phyloP scores from a whole-genome alignment of 2,888 invertebrate genomes.

The Ophraella communa region DNA sequence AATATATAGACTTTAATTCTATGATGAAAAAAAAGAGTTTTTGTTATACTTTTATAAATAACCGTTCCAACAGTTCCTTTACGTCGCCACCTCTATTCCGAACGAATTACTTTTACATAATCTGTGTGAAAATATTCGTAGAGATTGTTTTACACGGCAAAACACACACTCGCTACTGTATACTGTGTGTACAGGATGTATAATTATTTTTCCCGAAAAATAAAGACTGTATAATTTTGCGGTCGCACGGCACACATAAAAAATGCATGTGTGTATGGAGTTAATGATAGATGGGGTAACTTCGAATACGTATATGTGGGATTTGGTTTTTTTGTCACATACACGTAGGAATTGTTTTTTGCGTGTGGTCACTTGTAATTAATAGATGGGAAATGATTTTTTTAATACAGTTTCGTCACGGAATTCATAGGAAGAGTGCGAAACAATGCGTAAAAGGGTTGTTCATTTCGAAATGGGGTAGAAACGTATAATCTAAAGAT shows the following conservation, averaged over 20 bases:
- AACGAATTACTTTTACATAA: slow-evolving; percentile 5
- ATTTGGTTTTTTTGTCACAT: slow-evolving; percentile 1
- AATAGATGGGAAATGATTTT: background rate
- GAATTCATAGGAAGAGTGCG: background rate
- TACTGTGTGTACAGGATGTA: slow-evolving; percentile 6
- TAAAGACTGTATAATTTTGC: slow-evolving; percentile 7
- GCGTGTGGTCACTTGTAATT: background rate
- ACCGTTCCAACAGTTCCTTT: background rate
- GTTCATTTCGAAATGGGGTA: background rate
- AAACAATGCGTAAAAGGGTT: background rate
- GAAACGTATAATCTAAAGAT: too few species aligned
- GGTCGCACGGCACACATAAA: background rate
- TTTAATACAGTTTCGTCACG: too few species aligned
- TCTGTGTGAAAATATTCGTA: slow-evolving; percentile 15
- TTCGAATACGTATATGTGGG: background rate
- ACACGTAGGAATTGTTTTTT: background rate
- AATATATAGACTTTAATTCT: too few species aligned
- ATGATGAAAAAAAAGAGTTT: too few species aligned
- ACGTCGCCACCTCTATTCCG: slow-evolving; percentile 1
- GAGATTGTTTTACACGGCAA: slow-evolving; percentile 6
- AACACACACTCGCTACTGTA: background rate
- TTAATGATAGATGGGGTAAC: background rate
- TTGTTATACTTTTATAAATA: too few species aligned
- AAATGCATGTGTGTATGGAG: background rate
- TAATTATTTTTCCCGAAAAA: slow-evolving; percentile 11